phyloP scores from a whole-genome alignment of 2,113 vertebrate species.

The Brachirus orientalis region DNA sequence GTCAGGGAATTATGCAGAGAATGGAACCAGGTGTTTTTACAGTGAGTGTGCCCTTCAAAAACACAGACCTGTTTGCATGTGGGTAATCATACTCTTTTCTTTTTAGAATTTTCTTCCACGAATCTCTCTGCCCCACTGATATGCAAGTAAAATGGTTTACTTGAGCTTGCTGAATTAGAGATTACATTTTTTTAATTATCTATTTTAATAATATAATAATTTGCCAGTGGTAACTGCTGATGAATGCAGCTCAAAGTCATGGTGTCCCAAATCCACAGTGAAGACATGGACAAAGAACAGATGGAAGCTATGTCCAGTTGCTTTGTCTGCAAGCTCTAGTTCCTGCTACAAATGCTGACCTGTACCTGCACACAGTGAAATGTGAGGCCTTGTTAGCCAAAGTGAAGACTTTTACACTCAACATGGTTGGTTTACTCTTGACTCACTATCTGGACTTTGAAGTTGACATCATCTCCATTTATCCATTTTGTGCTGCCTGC shows the following conservation, averaged over 20 bases:
- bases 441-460: no score
- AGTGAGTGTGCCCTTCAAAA: slow-evolving; percentile 3
- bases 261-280: neutral
- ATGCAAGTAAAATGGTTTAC: no score
- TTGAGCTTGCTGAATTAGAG: no score
- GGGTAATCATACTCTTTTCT: no score
- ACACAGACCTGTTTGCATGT: neutral
- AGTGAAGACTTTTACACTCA: no score
- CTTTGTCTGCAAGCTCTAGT: slow-evolving; percentile 10
- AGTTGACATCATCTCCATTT: neutral
- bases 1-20: slow-evolving; percentile 31
- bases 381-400: no score
- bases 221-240: neutral
- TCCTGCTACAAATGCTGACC: slow-evolving; percentile 48
- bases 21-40: slow-evolving; percentile 18
- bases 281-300: neutral
- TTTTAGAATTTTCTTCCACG: no score
- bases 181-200: no score
- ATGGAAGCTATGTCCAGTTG: slow-evolving; percentile 41
- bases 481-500: neutral
- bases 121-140: no score
- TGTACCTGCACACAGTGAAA: no score
- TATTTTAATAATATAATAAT: no score
- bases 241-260: slow-evolving; percentile 3
- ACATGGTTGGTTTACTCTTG: no score